These are phyloP conservation scores for Poecilobothrus nobilitatus DNA, from an alignment of 2,888 invertebrate species.

Conservation along the genomic window DNA sequence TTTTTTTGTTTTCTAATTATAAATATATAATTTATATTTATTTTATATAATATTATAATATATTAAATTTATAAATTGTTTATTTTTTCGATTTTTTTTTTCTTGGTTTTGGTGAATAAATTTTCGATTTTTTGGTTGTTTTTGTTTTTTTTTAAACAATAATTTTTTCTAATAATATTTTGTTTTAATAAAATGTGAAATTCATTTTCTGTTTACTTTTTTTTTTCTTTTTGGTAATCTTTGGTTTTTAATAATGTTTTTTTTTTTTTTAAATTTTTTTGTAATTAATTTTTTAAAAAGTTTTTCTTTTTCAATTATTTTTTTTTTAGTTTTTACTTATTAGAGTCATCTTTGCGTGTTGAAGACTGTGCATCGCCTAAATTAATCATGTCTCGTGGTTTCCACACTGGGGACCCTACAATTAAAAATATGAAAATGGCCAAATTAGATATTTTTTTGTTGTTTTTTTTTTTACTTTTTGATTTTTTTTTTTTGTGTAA, in stretches of 20 bases:
- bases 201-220: constrained; percentile 20
- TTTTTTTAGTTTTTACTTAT: constrained; percentile 36
- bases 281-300: too few species aligned
- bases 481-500: constrained; percentile 19
- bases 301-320: constrained; percentile 20
- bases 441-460: constrained; percentile 30
- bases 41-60: constrained; percentile 13
- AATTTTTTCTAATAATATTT: constrained; percentile 24
- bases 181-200: constrained; percentile 21
- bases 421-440: constrained; percentile 49
- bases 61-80: constrained; percentile 9
- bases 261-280: constrained; percentile 19
- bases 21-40: background rate
- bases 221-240: constrained; percentile 27
- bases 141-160: constrained; percentile 20
- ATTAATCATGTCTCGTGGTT: constrained; percentile 80
- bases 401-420: constrained; percentile 97
- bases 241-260: constrained; percentile 17
- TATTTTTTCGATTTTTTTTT: constrained; percentile 4
- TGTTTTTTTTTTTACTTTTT: constrained; percentile 21
- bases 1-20: constrained; percentile 17
- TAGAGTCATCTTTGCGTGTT: constrained; percentile 47
- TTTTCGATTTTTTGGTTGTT: constrained; percentile 20
- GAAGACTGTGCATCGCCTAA: constrained; percentile 49
- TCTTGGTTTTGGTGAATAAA: constrained; percentile 16